Evolutionary conservation across 2,888 invertebrate species (phyloP), one percentile per base, ranked within the genome.

Genomic region (Dione vanillae): DNA sequence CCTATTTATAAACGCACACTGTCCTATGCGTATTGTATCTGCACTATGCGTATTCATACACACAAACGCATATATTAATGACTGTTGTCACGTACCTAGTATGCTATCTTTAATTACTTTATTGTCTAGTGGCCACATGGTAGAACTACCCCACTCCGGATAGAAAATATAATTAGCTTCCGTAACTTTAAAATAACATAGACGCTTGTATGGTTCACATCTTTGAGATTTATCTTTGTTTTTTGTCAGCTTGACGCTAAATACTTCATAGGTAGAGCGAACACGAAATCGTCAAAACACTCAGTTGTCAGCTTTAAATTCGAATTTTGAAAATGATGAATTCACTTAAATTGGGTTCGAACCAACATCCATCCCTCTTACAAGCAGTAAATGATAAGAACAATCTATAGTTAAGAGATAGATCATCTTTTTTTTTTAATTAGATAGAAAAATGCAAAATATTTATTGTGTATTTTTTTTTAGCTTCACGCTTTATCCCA

Each of bases 1-100:
- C 85, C 86, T 92, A 91, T 92, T 88, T 92, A 92, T 91, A 89
- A 88, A 89, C 89, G 78, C 90, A 88, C 88, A 89, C 86, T 80
- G 74, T 70, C 61, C 76, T 83, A 83, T 27, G 27, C 27, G 27
- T 27, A 27, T 27, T 27, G 27, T 27, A 27, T 79, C 82, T 80
- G 82, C 80, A 73, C 75, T 64, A 79, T 78, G 80, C 77, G 79
- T 75, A 73, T 75, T 59, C 56, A 74, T 65, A 67, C 66, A 70
- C 67, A 75, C 76, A 72, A 78, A 78, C 77, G 69, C 77, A 76
- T 71, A 67, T 72, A 67, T 59, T 16, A 54, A 59, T 65, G 68
- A 35, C 54, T 47, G 61, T 77, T 75, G 74, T 78, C 78, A 71
- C 76, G 74, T 74, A 75, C 72, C 73, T 78, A 78, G 78, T 78